Evolutionary conservation across 64 coral and sea anemone genomes (phyloP).

Genomic region (Catalaphyllia jardinei): DNA sequence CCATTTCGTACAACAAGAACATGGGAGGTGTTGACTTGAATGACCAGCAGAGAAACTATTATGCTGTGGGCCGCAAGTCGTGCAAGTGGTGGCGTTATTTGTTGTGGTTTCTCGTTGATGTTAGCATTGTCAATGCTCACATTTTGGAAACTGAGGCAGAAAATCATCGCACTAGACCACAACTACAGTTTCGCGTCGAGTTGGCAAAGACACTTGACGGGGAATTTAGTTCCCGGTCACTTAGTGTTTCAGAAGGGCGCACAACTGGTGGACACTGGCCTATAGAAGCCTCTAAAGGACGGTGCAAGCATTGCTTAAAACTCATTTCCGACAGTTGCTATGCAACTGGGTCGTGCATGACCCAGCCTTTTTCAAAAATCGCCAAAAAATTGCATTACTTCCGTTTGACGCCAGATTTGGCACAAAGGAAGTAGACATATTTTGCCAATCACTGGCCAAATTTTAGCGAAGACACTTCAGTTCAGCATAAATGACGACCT

Average conservation of each 20-base stretch:
- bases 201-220: background rate
- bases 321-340: too few species aligned
- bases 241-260: background rate
- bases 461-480: too few species aligned
- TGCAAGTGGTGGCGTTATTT: slow-evolving; percentile 46
- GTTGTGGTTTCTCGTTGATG: slow-evolving; percentile 36
- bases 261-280: slow-evolving; percentile 13
- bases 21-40: slow-evolving; percentile 49
- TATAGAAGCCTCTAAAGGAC: slow-evolving; percentile 29
- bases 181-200: slow-evolving; percentile 27
- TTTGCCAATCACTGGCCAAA: too few species aligned
- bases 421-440: too few species aligned
- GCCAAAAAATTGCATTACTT: too few species aligned
- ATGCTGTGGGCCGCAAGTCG: background rate
- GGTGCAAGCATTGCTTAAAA: slow-evolving; percentile 40
- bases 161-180: slow-evolving; percentile 29
- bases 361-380: too few species aligned
- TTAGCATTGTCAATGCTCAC: slow-evolving; percentile 58
- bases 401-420: too few species aligned
- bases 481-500: too few species aligned
- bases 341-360: too few species aligned
- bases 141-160: slow-evolving; percentile 14
- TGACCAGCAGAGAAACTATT: slow-evolving; percentile 27
- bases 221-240: background rate
- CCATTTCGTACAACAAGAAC: slow-evolving; percentile 51